These are phyloP conservation scores for Acanthornis magna DNA, from an alignment of 2,797 vertebrate species.

Conservation along the genomic window DNA sequence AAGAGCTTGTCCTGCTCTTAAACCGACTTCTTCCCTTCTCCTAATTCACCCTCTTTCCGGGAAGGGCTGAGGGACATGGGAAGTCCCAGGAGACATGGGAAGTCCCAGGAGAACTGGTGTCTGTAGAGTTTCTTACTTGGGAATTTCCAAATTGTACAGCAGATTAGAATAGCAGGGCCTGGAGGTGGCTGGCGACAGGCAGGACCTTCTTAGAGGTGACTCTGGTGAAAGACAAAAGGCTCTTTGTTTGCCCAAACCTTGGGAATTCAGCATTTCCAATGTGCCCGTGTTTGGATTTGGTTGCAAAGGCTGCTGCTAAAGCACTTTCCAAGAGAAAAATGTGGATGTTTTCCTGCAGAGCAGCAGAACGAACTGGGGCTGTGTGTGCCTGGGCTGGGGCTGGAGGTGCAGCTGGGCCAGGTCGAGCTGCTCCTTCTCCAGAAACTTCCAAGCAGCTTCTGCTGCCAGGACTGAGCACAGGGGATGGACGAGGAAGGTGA, in stretches of 20 bases:
- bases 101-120: background rate
- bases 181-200: background rate
- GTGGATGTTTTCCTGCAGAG: background rate
- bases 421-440: background rate
- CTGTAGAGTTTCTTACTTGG: background rate
- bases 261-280: background rate
- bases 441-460: background rate
- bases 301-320: background rate
- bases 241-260: constrained; percentile 15
- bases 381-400: background rate
- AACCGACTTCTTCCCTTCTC: background rate
- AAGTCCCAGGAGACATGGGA: background rate
- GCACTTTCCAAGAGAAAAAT: background rate
- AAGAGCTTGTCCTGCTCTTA: background rate
- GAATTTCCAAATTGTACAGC: background rate
- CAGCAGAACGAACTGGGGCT: background rate
- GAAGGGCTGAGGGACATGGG: background rate
- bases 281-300: background rate
- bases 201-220: background rate
- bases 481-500: accelerated
- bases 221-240: background rate
- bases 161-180: background rate
- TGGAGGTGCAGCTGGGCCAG: background rate
- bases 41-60: background rate
- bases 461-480: background rate